Conservation (phyloP, 2,113 vertebrate species). For the Mormoops blainvillei region DNA sequence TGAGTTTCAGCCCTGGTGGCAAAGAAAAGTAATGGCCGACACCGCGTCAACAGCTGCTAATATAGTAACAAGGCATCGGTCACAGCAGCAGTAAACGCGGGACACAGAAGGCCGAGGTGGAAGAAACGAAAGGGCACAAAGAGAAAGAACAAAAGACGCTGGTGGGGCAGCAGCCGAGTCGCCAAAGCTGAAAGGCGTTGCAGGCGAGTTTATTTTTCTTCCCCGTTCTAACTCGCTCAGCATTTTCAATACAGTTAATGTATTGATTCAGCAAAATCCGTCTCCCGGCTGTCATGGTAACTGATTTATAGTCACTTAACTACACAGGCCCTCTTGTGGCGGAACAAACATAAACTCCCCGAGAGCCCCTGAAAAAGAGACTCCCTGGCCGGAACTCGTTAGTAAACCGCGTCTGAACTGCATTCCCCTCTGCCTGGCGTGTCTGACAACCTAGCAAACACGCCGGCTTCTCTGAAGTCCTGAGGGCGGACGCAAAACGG, state of each 20-base stretch:
- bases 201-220: not conserved
- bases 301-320: not conserved
- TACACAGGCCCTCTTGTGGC: slow-evolving; percentile 52
- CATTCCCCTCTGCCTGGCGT: not conserved
- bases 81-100: not conserved
- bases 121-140: not conserved
- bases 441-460: not conserved
- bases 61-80: not conserved
- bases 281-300: not conserved
- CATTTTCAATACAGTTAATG: not conserved
- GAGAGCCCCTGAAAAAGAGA: not conserved
- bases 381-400: not conserved
- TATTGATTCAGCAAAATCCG: slow-evolving; percentile 37
- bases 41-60: not conserved
- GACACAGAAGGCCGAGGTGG: not conserved
- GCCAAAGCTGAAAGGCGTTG: not conserved
- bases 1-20: not conserved
- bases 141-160: not conserved
- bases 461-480: not conserved
- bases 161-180: not conserved
- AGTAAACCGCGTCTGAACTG: not conserved
- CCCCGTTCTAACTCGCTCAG: not conserved
- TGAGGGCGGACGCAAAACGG: not conserved
- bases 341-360: not conserved
- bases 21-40: not conserved